A percentile compares a stretch with the other conserved stretches of the same genome.
phyloP scores from a whole-genome alignment of 2,113 vertebrate genomes.

The Blennius ocellaris region DNA sequence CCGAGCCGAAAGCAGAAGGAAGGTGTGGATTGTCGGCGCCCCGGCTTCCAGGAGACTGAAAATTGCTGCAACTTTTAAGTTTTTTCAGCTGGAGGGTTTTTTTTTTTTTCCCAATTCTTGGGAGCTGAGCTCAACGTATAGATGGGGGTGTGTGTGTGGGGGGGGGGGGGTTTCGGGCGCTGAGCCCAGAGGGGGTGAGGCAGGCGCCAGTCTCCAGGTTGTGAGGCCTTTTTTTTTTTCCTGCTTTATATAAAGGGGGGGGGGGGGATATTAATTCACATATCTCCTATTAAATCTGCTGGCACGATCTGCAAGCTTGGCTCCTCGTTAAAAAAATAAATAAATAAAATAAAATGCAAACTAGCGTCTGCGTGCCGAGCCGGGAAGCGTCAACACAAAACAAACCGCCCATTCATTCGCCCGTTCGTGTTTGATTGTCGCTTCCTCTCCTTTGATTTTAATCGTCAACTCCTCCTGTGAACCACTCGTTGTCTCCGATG shows the following conservation, averaged over 20 bases:
- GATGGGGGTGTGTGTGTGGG: constrained; percentile 33
- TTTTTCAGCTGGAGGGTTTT: constrained; percentile 20
- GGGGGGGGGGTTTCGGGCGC: constrained; percentile 38
- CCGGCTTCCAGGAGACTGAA: background rate
- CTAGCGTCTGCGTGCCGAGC: too few species aligned
- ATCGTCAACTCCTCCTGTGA: constrained; percentile 60
- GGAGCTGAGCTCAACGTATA: constrained; percentile 35
- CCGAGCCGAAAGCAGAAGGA: background rate
- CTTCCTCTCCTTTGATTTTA: constrained; percentile 55
- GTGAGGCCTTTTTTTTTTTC: constrained; percentile 89
- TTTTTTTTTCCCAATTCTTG: constrained; percentile 21
- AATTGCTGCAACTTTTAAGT: background rate
- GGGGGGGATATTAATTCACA: constrained; percentile 91
- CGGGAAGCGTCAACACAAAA: background rate
- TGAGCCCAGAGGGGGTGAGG: constrained; percentile 83
- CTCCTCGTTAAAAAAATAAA: constrained; percentile 50
- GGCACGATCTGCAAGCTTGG: constrained; percentile 82
- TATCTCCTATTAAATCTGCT: constrained; percentile 87
- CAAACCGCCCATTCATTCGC: constrained; percentile 8
- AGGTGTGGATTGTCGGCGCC: background rate
- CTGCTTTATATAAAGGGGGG: constrained; percentile 94
- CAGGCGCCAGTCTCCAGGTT: constrained; percentile 84
- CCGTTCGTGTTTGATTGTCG: background rate
- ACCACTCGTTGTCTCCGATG: constrained; percentile 45
- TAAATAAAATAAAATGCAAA: constrained; percentile 1